Evolutionary conservation across 2,888 invertebrate species (phyloP), one percentile per base, ranked within the genome.

Genomic region (Leptopilina syphax): DNA sequence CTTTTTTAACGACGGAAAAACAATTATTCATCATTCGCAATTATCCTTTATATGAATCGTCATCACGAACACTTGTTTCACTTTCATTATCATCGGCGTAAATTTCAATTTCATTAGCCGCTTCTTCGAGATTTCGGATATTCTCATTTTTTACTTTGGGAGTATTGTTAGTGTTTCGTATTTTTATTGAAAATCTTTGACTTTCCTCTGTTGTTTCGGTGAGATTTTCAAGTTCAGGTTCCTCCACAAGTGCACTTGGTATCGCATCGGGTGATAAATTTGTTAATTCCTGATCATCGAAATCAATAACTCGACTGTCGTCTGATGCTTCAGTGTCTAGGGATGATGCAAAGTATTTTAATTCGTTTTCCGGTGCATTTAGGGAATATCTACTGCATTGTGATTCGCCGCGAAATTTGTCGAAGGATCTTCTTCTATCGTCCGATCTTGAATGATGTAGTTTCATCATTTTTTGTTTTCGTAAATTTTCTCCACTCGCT

Each of bases 401-500:
- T 0, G 89, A 86, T 27, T 91, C 91, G 24, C 87, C 87, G 9
- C 84, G 84, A 27, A 90, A 87, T 78, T 85, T 88, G 78, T 91
- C 91, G 81, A 92, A 91, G 1, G 91, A 92, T 73, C 88, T 84
- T 9, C 90, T 83, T 80, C 89, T 89, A 79, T 91, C 92, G 80
- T 92, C 92, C 7, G 91, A 91, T 67, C 89, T 88, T 9, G 91
- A 91, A 81, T 91, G 91, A 82, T 89, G 88, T 3, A 92, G 88
- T 65, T 89, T 91, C n/a, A 89, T 87, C 50, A 88, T 89, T 24
- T 89, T 86, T 6, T 87, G 87, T 27, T 88, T 88, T 24, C 86
- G 87, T 3, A 90, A 54, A 50, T 87, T 90, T 76, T 91, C 91
- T 0, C 90, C 89, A 57, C 90, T 91, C 79, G 85, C 89, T 12